Conservation (phyloP, 2,797 vertebrate genomes). For the Remorina albescens region DNA sequence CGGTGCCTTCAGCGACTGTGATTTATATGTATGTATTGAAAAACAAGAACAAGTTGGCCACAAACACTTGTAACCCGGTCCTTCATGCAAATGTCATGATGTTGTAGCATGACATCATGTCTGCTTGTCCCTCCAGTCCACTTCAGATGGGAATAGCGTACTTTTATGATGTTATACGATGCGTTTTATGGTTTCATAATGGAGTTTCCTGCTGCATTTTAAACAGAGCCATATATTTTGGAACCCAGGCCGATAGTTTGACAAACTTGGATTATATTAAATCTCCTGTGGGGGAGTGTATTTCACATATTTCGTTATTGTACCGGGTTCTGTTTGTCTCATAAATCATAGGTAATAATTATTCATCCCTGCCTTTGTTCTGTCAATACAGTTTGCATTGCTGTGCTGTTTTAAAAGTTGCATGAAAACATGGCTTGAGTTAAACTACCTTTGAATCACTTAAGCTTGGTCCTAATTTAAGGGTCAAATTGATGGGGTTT, state of each 20-base stretch:
- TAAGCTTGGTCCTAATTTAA: slow-evolving; percentile 40
- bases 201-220: slow-evolving; percentile 61
- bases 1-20: slow-evolving; percentile 2
- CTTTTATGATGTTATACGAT: slow-evolving; percentile 74
- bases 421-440: slow-evolving; percentile 5
- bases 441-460: slow-evolving; percentile 20
- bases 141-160: slow-evolving; percentile 49
- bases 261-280: slow-evolving; percentile 60
- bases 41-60: slow-evolving; percentile 44
- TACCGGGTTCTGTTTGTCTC: slow-evolving; percentile 18
- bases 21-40: slow-evolving; percentile 44
- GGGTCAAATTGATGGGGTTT: slow-evolving; percentile 65
- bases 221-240: slow-evolving; percentile 59
- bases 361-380: slow-evolving; percentile 1
- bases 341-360: slow-evolving; percentile 32
- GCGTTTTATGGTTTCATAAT: slow-evolving; percentile 71
- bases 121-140: slow-evolving; percentile 58
- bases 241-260: slow-evolving; percentile 58
- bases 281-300: slow-evolving; percentile 36
- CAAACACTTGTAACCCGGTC: slow-evolving; percentile 46
- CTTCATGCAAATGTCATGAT: slow-evolving; percentile 51
- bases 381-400: slow-evolving; percentile 5
- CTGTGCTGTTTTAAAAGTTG: slow-evolving; percentile 12
- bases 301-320: slow-evolving; percentile 41
- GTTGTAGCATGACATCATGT: slow-evolving; percentile 69